Conservation (phyloP, 2,113 vertebrate genomes). For the Alectura lathami region DNA sequence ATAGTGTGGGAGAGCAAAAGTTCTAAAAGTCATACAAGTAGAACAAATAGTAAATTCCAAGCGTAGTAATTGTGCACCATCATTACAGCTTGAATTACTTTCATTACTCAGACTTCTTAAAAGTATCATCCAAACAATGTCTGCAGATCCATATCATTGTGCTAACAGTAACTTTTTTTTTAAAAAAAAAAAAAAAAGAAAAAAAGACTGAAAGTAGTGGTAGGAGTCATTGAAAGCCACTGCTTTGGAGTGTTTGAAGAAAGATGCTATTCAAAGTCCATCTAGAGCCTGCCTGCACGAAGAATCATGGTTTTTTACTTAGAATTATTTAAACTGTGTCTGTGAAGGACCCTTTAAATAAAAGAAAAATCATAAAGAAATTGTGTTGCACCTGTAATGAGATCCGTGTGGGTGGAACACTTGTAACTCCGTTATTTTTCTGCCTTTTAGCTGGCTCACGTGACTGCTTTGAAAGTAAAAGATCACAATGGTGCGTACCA, state of each 20-base stretch:
- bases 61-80: background rate
- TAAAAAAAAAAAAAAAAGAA: background rate
- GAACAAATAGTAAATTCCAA: background rate
- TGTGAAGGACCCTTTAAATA: background rate
- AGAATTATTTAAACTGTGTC: background rate
- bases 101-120: background rate
- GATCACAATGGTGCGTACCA: slow-evolving; percentile 85
- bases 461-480: slow-evolving; percentile 85
- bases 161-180: background rate
- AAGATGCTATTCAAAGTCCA: background rate
- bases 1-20: background rate
- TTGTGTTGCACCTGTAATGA: background rate
- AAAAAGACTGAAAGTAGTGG: background rate
- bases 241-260: background rate
- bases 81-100: background rate
- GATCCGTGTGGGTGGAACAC: background rate
- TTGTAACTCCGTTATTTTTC: slow-evolving; percentile 21
- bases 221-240: background rate
- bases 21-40: background rate
- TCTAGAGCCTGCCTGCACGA: background rate
- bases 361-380: background rate
- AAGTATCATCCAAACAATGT: background rate
- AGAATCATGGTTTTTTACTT: background rate
- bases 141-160: background rate
- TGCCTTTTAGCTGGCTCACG: slow-evolving; percentile 83